Conservation (phyloP, 2,113 vertebrate species). For the Hemichromis elongatus region DNA sequence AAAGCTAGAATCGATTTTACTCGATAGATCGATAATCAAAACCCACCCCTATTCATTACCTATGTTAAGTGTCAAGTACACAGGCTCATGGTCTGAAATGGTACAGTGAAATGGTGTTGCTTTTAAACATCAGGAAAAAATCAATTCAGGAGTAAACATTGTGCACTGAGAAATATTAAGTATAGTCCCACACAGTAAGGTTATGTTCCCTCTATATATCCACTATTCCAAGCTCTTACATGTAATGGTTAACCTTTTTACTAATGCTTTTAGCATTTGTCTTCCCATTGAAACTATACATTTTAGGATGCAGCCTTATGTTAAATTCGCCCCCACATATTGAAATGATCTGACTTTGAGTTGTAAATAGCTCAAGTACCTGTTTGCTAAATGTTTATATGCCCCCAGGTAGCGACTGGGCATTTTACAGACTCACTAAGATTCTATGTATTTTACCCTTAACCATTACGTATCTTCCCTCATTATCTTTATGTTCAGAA, state of each 20-base stretch:
- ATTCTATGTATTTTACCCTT: neutral
- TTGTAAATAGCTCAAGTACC: neutral
- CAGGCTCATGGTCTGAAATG: neutral
- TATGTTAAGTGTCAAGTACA: neutral
- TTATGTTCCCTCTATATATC: neutral
- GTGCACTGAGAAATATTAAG: neutral
- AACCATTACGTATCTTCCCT: neutral
- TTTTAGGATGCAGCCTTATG: neutral
- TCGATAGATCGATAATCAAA: too few relatives aligned
- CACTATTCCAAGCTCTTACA: neutral
- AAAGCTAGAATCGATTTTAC: too few relatives aligned
- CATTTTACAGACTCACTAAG: neutral
- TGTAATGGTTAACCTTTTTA: neutral
- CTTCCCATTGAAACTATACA: neutral
- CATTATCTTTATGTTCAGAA: neutral
- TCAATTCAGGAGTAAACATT: rapidly evolving
- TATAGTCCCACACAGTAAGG: neutral
- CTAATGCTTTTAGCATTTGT: neutral
- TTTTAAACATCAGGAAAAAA: neutral
- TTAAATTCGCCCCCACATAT: neutral
- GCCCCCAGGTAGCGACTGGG: too few relatives aligned
- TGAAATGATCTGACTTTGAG: neutral
- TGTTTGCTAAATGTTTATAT: too few relatives aligned
- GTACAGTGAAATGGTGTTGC: neutral
- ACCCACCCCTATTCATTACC: too few relatives aligned